Conservation (phyloP, 2,888 invertebrate species). For the Graphium colonna region DNA sequence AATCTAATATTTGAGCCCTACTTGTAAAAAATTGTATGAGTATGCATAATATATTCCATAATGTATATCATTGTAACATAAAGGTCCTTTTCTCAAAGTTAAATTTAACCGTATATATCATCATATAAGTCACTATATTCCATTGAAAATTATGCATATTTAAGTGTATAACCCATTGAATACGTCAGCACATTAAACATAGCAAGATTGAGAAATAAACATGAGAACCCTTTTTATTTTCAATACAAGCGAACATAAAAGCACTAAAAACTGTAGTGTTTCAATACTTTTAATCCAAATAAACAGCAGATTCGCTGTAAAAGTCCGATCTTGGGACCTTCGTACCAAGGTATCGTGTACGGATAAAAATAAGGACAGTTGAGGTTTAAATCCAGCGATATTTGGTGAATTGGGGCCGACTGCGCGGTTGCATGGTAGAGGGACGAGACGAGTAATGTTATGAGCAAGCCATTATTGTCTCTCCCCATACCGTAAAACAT, state of each 20-base stretch:
- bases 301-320: constrained; percentile 20
- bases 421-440: constrained; percentile 57
- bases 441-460: constrained; percentile 77
- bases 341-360: constrained; percentile 43
- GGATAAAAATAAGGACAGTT: constrained; percentile 23
- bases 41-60: too few relatives aligned
- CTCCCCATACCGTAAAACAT: constrained; percentile 80
- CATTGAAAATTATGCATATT: too few relatives aligned
- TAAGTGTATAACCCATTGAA: neutral
- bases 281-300: constrained; percentile 20
- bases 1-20: too few relatives aligned
- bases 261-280: constrained; percentile 1
- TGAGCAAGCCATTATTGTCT: constrained; percentile 80
- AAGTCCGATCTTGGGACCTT: constrained; percentile 48
- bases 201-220: neutral
- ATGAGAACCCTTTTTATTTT: neutral
- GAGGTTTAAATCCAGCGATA: constrained; percentile 31
- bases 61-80: too few relatives aligned
- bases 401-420: constrained; percentile 47
- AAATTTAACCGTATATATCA: too few relatives aligned
- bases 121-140: too few relatives aligned
- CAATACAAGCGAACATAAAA: neutral
- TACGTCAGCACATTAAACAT: neutral
- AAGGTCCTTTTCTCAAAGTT: too few relatives aligned
- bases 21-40: too few relatives aligned